Conservation (phyloP, 2,888 invertebrate genomes). For the Zaprionus obscuricornis region DNA sequence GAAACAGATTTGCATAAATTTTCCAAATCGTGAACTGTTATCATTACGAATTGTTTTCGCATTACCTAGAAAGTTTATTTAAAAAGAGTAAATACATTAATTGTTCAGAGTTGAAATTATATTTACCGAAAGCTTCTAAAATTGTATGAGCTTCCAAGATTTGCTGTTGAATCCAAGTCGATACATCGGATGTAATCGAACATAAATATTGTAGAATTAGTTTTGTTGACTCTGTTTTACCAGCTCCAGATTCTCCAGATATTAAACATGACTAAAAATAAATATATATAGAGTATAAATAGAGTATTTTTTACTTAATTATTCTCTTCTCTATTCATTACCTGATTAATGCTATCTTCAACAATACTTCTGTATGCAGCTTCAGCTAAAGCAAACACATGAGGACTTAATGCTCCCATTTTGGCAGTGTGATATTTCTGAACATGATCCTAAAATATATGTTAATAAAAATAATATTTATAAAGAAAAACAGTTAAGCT, state of each 20-base stretch:
- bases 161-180: slow-evolving; percentile 97
- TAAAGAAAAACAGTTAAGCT: no score
- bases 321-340: slow-evolving; percentile 30
- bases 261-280: slow-evolving; percentile 92
- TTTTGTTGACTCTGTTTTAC: slow-evolving; percentile 96
- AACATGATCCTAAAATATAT: slow-evolving; percentile 89
- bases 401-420: slow-evolving; percentile 91
- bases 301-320: no score
- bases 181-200: slow-evolving; percentile 92
- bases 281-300: not conserved
- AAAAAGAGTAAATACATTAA: not conserved
- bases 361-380: slow-evolving; percentile 88
- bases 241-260: slow-evolving; percentile 96
- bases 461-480: slow-evolving; percentile 5
- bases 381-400: slow-evolving; percentile 95
- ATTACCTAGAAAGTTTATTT: slow-evolving; percentile 87
- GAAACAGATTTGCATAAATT: slow-evolving; percentile 97
- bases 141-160: slow-evolving; percentile 97
- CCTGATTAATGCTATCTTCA: slow-evolving; percentile 82
- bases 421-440: slow-evolving; percentile 92
- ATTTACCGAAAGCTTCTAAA: slow-evolving; percentile 94
- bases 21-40: slow-evolving; percentile 97
- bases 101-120: no score
- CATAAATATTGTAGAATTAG: slow-evolving; percentile 96
- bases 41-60: slow-evolving; percentile 97